Conservation (phyloP, 1,140 invertebrate genomes). For the Papilio helenus region DNA sequence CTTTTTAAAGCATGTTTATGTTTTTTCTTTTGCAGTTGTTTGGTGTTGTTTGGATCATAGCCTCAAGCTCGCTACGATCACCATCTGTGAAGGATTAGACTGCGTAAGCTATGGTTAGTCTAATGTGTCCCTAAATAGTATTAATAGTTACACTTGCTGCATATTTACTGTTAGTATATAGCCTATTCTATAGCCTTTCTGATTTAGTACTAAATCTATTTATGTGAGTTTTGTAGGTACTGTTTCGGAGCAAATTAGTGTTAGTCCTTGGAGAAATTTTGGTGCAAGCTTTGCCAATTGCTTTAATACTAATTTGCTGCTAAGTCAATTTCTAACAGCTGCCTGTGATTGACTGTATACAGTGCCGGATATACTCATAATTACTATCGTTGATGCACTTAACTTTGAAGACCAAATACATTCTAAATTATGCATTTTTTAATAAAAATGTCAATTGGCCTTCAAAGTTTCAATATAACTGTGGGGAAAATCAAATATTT, state of each 20-base stretch:
- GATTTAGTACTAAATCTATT: neutral
- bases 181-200: neutral
- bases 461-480: neutral
- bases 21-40: conserved; percentile 84
- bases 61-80: conserved; percentile 83
- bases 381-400: conserved; percentile 13
- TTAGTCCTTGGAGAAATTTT: conserved; percentile 5
- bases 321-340: conserved; percentile 33
- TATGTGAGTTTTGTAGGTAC: neutral
- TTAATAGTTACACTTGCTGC: neutral
- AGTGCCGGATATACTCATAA: conserved; percentile 2
- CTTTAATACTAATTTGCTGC: conserved; percentile 22
- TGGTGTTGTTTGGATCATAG: conserved; percentile 84
- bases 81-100: conserved; percentile 83
- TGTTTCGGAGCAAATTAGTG: conserved; percentile 28
- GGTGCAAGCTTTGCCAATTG: conserved; percentile 34
- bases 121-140: conserved; percentile 57
- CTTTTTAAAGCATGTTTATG: conserved; percentile 83
- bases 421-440: neutral
- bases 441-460: neutral
- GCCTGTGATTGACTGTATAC: conserved; percentile 11
- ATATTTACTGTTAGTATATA: neutral
- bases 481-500: neutral
- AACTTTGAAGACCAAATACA: conserved; percentile 29
- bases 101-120: conserved; percentile 78